Evolutionary conservation across 2,888 invertebrate genomes (phyloP).

Genomic region (Zaprionus obscuricornis): DNA sequence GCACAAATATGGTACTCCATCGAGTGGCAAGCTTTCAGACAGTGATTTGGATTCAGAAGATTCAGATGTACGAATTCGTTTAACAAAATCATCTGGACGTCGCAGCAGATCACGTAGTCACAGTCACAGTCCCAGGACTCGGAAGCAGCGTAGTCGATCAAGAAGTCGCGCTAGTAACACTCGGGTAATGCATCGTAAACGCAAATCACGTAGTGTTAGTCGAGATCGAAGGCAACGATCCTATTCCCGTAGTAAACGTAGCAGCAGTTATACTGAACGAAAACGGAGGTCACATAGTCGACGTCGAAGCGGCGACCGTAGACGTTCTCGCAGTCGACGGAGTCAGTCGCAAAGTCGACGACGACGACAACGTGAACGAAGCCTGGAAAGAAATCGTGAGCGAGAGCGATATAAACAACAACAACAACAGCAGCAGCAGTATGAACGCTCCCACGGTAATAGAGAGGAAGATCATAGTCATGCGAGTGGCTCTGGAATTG

Average conservation of each 20-base stretch:
- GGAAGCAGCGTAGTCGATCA: slow-evolving; percentile 35
- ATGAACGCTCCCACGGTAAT: slow-evolving; percentile 41
- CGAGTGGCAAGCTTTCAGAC: slow-evolving; percentile 78
- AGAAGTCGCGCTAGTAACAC: slow-evolving; percentile 54
- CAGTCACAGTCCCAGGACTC: slow-evolving; percentile 55
- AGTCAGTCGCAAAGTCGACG: slow-evolving; percentile 70
- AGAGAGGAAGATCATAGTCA: slow-evolving; percentile 48
- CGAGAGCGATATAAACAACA: slow-evolving; percentile 69
- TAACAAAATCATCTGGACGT: slow-evolving; percentile 33
- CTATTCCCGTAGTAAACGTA: slow-evolving; percentile 57
- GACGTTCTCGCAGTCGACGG: slow-evolving; percentile 77
- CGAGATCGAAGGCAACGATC: slow-evolving; percentile 51
- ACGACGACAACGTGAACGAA: slow-evolving; percentile 68
- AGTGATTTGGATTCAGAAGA: slow-evolving; percentile 70
- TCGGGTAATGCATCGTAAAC: slow-evolving; percentile 49
- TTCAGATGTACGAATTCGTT: slow-evolving; percentile 38
- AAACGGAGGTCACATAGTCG: slow-evolving; percentile 64
- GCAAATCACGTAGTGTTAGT: slow-evolving; percentile 57
- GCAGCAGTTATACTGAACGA: slow-evolving; percentile 56
- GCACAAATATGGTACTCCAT: slow-evolving; percentile 86
- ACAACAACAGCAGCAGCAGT: slow-evolving; percentile 37
- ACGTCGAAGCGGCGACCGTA: slow-evolving; percentile 61
- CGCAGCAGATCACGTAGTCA: slow-evolving; percentile 65
- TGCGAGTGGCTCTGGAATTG: slow-evolving; percentile 40
- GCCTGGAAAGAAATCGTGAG: slow-evolving; percentile 57